Conservation (phyloP, 2,888 invertebrate genomes). For the Lochmaea capreae region DNA sequence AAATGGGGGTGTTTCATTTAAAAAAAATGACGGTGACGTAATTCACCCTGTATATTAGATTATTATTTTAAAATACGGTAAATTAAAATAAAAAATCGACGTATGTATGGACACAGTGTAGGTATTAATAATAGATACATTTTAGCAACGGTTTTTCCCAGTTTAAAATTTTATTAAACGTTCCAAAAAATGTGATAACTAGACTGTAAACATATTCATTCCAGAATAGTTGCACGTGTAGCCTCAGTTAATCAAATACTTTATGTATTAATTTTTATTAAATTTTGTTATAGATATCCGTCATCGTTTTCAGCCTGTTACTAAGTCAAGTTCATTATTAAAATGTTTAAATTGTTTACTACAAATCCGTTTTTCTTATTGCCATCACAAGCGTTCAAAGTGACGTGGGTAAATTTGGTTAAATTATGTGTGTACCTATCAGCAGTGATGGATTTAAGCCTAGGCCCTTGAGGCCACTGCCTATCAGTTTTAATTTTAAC, state of each 20-base stretch:
- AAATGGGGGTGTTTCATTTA: too few species aligned
- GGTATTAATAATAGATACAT: too few species aligned
- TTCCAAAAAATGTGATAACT: background rate
- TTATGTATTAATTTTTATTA: background rate
- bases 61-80: too few species aligned
- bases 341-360: background rate
- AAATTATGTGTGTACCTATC: too few species aligned
- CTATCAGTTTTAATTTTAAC: too few species aligned
- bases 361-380: background rate
- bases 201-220: background rate
- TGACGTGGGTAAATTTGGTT: too few species aligned
- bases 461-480: too few species aligned
- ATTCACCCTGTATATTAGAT: too few species aligned
- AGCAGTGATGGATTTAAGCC: too few species aligned
- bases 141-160: background rate
- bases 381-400: background rate
- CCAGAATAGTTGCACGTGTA: background rate
- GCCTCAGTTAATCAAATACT: background rate
- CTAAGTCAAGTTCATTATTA: slow-evolving; percentile 5
- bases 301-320: background rate
- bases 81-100: too few species aligned
- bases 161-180: background rate
- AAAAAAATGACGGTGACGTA: too few species aligned
- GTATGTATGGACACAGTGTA: too few species aligned
- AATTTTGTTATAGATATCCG: background rate